Percentiles rank a stretch among this genome's conserved stretches.
Evolutionary conservation across 1,140 invertebrate species (phyloP).

Genomic region (Rhynchophorus ferrugineus): DNA sequence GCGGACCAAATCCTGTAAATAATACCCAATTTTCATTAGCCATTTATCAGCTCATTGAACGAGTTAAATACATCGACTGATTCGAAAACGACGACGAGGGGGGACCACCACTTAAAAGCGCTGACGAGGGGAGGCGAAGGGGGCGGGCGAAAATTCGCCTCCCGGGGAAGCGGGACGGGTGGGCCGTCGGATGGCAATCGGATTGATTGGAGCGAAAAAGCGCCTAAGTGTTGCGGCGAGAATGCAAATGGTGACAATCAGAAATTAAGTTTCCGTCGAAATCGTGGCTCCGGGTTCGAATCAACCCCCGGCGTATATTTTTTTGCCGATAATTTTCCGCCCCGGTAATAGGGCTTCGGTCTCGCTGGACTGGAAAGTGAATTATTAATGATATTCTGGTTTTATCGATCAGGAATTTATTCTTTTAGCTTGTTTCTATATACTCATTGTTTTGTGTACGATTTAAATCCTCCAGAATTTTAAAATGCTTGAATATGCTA

Average conservation of each 20-base stretch:
- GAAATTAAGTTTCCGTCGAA: neutral
- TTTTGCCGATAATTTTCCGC: neutral
- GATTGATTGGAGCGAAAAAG: neutral
- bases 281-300: neutral
- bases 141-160: neutral
- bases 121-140: neutral
- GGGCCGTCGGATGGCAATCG: neutral
- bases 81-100: neutral
- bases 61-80: neutral
- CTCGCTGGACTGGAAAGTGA: too few relatives aligned
- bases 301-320: neutral
- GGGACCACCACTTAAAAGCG: neutral
- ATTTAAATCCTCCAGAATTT: too few relatives aligned
- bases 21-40: conserved; percentile 7
- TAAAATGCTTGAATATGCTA: too few relatives aligned
- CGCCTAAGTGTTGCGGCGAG: neutral
- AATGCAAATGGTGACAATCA: neutral
- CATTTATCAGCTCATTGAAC: neutral
- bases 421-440: too few relatives aligned
- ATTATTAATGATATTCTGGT: too few relatives aligned
- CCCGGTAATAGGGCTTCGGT: too few relatives aligned
- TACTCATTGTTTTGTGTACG: too few relatives aligned
- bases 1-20: neutral
- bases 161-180: neutral
- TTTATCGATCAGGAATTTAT: too few relatives aligned